Conservation (phyloP, 2,888 invertebrate genomes). For the Lepidocyrtoides sp. region DNA sequence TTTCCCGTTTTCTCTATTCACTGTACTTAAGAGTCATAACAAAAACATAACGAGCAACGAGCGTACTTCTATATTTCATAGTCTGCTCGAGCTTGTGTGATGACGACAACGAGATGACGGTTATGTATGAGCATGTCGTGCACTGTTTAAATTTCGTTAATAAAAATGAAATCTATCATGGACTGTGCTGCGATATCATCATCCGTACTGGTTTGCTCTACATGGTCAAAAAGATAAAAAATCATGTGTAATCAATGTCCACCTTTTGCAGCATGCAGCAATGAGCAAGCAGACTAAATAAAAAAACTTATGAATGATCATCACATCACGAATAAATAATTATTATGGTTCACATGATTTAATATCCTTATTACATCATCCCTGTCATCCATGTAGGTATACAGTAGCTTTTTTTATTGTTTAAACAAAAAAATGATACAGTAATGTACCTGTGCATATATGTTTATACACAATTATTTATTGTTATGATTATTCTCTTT, state of each 20-base stretch:
- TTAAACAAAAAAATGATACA: conserved; percentile 15
- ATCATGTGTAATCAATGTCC: conserved; percentile 66
- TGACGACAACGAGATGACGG: conserved; percentile 27
- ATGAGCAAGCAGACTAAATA: background rate
- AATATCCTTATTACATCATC: conserved; percentile 16
- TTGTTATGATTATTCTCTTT: conserved; percentile 38
- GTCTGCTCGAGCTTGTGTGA: too few relatives aligned
- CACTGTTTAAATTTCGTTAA: conserved; percentile 21
- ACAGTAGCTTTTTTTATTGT: conserved; percentile 29
- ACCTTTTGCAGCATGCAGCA: conserved; percentile 38
- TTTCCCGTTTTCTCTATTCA: conserved; percentile 46
- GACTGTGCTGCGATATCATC: conserved; percentile 30
- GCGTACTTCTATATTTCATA: too few relatives aligned
- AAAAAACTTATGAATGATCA: conserved; percentile 27
- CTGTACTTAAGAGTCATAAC: background rate
- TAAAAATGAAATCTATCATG: conserved; percentile 8
- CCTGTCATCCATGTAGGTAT: conserved; percentile 35
- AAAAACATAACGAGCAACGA: conserved; percentile 25
- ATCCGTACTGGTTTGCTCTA: background rate
- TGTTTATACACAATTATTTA: conserved; percentile 18
- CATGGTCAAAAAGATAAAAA: conserved; percentile 58
- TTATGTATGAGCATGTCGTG: conserved; percentile 44
- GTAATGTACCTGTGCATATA: conserved; percentile 8
- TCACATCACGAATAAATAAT: conserved; percentile 55
- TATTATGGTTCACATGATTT: conserved; percentile 50